Conservation (phyloP, 1,140 invertebrate genomes). For the Drosophila arizonae region DNA sequence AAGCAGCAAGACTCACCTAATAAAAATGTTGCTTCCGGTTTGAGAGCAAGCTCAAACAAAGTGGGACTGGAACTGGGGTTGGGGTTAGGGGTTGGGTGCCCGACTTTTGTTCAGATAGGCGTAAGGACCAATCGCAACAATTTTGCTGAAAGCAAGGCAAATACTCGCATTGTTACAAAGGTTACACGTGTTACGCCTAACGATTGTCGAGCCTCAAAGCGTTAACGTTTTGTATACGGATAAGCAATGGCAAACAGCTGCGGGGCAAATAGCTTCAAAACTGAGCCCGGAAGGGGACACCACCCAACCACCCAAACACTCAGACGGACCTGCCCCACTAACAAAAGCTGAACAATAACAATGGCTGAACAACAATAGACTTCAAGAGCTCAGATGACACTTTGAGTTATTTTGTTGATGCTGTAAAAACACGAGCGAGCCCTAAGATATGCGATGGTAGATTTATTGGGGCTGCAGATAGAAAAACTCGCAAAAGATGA, state of each 20-base stretch:
- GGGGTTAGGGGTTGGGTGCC: background rate
- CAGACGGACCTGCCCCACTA: background rate
- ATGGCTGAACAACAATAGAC: conserved; percentile 61
- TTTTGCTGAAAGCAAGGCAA: conserved; percentile 50
- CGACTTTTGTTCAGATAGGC: conserved; percentile 20
- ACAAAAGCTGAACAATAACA: conserved; percentile 62
- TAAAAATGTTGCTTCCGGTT: conserved; percentile 48
- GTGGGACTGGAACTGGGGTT: background rate
- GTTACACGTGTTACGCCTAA: conserved; percentile 65
- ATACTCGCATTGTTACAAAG: conserved; percentile 41
- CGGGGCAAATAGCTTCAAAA: conserved; percentile 11
- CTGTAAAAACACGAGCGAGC: conserved; percentile 57
- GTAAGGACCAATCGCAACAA: conserved; percentile 47
- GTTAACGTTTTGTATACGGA: conserved; percentile 68
- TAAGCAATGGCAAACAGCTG: conserved; percentile 46
- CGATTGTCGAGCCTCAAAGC: conserved; percentile 57
- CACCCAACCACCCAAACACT: background rate
- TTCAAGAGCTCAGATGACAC: conserved; percentile 79
- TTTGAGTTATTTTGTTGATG: conserved; percentile 79
- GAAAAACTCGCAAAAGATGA: conserved; percentile 16
- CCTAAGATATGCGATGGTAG: conserved; percentile 70
- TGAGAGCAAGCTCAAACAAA: background rate
- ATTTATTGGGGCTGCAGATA: conserved; percentile 62
- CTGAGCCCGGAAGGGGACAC: background rate
- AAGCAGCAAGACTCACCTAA: conserved; percentile 47